Percentiles rank a stretch among this genome's conserved stretches.
Conservation (phyloP, 2,797 vertebrate species). For the Channa striata region DNA sequence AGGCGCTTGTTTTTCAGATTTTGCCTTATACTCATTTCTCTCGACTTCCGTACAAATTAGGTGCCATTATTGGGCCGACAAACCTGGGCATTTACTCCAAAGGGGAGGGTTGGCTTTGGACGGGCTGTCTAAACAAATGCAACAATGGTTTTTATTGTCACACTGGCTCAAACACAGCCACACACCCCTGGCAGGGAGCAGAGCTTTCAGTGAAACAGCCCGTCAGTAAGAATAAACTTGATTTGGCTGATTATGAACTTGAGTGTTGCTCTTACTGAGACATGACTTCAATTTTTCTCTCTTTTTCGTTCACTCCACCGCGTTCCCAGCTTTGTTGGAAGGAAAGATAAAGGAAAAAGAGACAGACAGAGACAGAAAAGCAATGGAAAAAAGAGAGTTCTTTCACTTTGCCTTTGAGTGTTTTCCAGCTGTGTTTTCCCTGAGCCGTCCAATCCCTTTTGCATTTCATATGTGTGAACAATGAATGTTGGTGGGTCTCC, state of each 20-base stretch:
- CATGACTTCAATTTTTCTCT: slow-evolving; percentile 48
- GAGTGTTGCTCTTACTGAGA: slow-evolving; percentile 54
- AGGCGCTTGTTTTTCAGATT: slow-evolving; percentile 28
- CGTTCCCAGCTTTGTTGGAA: slow-evolving; percentile 54
- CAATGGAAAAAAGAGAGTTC: slow-evolving; percentile 45
- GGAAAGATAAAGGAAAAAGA: slow-evolving; percentile 52
- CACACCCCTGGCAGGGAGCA: slow-evolving; percentile 65
- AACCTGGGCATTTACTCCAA: slow-evolving; percentile 46
- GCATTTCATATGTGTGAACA: slow-evolving; percentile 72
- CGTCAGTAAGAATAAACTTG: slow-evolving; percentile 69
- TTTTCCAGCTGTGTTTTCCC: slow-evolving; percentile 62
- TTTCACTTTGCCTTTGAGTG: slow-evolving; percentile 39
- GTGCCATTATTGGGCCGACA: slow-evolving; percentile 64
- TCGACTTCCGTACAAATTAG: slow-evolving; percentile 74
- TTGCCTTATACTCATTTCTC: slow-evolving; percentile 54
- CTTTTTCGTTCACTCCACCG: slow-evolving; percentile 31
- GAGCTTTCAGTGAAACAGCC: slow-evolving; percentile 58
- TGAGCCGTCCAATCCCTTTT: slow-evolving; percentile 46
- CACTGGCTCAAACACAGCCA: slow-evolving; percentile 64
- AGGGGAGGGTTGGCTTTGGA: slow-evolving; percentile 62
- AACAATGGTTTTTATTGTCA: slow-evolving; percentile 80
- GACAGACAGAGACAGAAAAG: slow-evolving; percentile 43
- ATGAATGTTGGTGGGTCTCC: slow-evolving; percentile 70
- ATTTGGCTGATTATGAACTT: slow-evolving; percentile 70
- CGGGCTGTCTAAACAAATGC: slow-evolving; percentile 71